phyloP scores from a whole-genome alignment of 2,797 vertebrate genomes.

The Podargus strigoides region DNA sequence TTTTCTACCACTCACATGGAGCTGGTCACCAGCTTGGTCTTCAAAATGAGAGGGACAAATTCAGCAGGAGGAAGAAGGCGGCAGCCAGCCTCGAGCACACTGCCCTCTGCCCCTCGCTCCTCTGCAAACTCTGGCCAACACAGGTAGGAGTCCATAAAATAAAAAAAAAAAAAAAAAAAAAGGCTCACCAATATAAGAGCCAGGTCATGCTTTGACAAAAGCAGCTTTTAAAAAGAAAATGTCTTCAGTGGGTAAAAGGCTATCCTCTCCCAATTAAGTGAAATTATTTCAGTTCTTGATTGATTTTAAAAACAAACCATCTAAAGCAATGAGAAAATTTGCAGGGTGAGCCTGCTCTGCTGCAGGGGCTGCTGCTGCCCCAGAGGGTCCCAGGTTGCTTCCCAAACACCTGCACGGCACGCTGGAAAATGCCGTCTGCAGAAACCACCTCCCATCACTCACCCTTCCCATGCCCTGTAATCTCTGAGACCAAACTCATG shows the following conservation, averaged over 20 bases:
- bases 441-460: neutral
- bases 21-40: neutral
- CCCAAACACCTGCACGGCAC: neutral
- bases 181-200: neutral
- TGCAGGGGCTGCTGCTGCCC: neutral
- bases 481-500: neutral
- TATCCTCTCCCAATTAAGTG: neutral
- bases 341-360: neutral
- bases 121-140: neutral
- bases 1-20: neutral
- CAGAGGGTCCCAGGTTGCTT: neutral
- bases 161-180: neutral
- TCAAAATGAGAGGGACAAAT: rapidly evolving
- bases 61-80: neutral
- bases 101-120: neutral
- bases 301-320: neutral
- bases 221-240: neutral
- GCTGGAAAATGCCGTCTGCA: neutral
- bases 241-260: neutral
- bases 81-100: rapidly evolving
- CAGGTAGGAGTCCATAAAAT: neutral
- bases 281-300: neutral
- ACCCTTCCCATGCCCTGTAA: neutral
- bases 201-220: neutral
- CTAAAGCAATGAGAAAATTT: neutral